Evolutionary conservation across 2,888 invertebrate genomes (phyloP).

Genomic region (Spodoptera exigua): DNA sequence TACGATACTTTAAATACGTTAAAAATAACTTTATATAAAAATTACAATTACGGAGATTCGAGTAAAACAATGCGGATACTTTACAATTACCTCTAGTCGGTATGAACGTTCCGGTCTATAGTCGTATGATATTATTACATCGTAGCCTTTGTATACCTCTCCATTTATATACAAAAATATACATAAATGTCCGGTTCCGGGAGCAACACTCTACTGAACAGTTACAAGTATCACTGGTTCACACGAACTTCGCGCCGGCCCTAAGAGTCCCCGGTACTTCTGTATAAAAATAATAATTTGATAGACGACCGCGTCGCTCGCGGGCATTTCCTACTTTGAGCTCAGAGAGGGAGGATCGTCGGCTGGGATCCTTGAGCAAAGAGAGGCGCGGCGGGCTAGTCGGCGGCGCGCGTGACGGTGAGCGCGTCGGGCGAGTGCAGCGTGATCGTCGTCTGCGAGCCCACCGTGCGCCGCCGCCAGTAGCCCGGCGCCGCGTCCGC

Average conservation of each 20-base stretch:
- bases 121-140: slow-evolving; percentile 83
- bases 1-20: slow-evolving; percentile 82
- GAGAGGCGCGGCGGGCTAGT: slow-evolving; percentile 46
- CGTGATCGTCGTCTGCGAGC: slow-evolving; percentile 83
- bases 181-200: slow-evolving; percentile 81
- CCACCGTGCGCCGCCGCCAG: slow-evolving; percentile 78
- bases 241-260: slow-evolving; percentile 60
- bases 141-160: slow-evolving; percentile 78
- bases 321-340: slow-evolving; percentile 63
- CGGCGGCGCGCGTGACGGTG: slow-evolving; percentile 63
- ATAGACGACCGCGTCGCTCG: slow-evolving; percentile 67
- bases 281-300: slow-evolving; percentile 82
- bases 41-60: slow-evolving; percentile 86
- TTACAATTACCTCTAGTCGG: slow-evolving; percentile 72
- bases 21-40: slow-evolving; percentile 84
- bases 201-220: slow-evolving; percentile 66
- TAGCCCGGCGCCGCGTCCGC: slow-evolving; percentile 79
- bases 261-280: slow-evolving; percentile 61
- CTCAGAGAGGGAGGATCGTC: slow-evolving; percentile 57
- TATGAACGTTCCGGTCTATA: slow-evolving; percentile 66
- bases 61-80: slow-evolving; percentile 80
- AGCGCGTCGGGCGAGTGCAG: slow-evolving; percentile 80
- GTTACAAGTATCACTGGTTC: slow-evolving; percentile 70
- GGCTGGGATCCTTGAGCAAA: slow-evolving; percentile 70
- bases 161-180: slow-evolving; percentile 88